Percentiles rank a stretch among this genome's conserved stretches.
Evolutionary conservation across 1,140 invertebrate genomes (phyloP).

Genomic region (Metopolophium dirhodum): DNA sequence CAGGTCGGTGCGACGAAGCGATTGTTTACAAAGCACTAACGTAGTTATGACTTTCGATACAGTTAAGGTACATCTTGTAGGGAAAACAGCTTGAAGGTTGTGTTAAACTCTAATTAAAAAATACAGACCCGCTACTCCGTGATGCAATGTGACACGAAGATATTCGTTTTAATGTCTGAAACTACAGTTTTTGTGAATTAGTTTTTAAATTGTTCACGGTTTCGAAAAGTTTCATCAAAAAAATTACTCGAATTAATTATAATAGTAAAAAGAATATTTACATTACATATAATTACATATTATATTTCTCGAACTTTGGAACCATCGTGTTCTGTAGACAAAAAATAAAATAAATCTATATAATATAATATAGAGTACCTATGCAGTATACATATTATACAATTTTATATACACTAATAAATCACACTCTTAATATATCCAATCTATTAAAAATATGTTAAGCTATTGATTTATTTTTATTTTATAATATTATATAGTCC

Average conservation of each 20-base stretch:
- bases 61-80: too few relatives aligned
- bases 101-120: not conserved
- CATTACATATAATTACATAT: not conserved
- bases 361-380: too few relatives aligned
- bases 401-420: not conserved
- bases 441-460: not conserved
- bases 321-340: too few relatives aligned
- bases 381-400: too few relatives aligned
- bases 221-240: not conserved
- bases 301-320: not conserved
- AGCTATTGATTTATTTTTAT: conserved; percentile 49
- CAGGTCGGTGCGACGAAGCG: too few relatives aligned
- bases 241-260: not conserved
- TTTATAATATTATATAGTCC: conserved; percentile 63
- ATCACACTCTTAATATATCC: not conserved
- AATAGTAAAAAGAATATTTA: not conserved
- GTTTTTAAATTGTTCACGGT: not conserved
- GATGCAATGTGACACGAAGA: not conserved
- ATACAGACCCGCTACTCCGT: not conserved
- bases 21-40: too few relatives aligned
- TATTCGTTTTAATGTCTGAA: not conserved
- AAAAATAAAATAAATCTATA: too few relatives aligned
- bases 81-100: not conserved
- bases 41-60: too few relatives aligned
- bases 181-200: not conserved